A percentile compares a stretch with the other conserved stretches of the same genome.
These are phyloP conservation scores for Agrilus planipennis DNA, from an alignment of 1,140 invertebrate species.

Conservation along the genomic window DNA sequence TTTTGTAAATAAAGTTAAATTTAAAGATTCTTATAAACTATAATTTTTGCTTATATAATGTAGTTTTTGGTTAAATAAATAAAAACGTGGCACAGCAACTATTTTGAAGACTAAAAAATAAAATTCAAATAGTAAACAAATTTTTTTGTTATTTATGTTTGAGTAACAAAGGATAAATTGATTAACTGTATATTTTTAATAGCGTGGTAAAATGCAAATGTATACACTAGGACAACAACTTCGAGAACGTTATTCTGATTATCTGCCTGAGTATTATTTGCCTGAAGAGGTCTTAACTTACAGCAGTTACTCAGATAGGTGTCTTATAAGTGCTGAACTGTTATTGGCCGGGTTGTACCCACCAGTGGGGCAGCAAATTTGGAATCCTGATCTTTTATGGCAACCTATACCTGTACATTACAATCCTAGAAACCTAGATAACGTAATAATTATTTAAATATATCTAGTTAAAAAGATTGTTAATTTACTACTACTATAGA, in stretches of 20 bases:
- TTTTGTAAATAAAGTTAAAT: too few species aligned
- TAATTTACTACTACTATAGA: conserved; percentile 29
- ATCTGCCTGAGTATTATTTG: conserved; percentile 48
- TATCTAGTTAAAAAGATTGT: neutral
- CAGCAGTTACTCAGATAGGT: conserved; percentile 66
- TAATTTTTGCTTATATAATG: neutral
- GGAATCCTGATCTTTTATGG: conserved; percentile 61
- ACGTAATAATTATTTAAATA: conserved; percentile 13
- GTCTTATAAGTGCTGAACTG: conserved; percentile 71
- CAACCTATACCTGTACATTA: conserved; percentile 71
- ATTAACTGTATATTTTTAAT: conserved; percentile 17
- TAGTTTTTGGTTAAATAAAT: neutral
- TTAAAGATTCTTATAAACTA: too few species aligned
- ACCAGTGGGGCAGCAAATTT: conserved; percentile 50
- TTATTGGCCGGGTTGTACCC: conserved; percentile 72
- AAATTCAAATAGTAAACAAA: neutral
- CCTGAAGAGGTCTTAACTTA: conserved; percentile 50
- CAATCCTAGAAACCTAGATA: conserved; percentile 15
- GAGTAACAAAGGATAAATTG: neutral
- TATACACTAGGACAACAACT: conserved; percentile 63
- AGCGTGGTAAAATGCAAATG: conserved; percentile 64
- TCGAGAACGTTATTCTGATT: conserved; percentile 50
- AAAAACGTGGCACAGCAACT: neutral
- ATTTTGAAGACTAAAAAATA: neutral
- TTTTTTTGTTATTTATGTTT: conserved; percentile 10